These are phyloP conservation scores for Heterotilapia buettikoferi DNA, from an alignment of 2,113 vertebrate species.

Conservation along the genomic window DNA sequence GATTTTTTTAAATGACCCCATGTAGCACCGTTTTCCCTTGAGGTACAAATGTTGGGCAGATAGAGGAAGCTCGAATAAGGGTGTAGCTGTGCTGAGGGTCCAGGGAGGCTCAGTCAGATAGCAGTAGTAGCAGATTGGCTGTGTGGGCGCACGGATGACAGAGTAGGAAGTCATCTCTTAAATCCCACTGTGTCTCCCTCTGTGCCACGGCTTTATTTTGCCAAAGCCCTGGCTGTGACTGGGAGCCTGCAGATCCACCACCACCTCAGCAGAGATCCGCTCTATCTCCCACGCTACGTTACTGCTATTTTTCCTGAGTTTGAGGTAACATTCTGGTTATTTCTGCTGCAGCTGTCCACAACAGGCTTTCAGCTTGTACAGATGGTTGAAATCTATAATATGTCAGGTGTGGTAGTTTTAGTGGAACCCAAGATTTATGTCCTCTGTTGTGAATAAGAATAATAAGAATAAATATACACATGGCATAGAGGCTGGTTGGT, in stretches of 20 bases:
- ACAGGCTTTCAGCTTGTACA: background rate
- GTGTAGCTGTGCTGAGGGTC: background rate
- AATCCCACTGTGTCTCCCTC: slow-evolving; percentile 37
- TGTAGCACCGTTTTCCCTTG: background rate
- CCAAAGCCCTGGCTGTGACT: slow-evolving; percentile 32
- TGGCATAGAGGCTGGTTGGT: background rate
- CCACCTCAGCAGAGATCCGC: background rate
- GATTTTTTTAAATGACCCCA: background rate
- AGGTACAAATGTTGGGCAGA: background rate
- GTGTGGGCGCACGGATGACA: slow-evolving; percentile 58
- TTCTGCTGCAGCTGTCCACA: background rate
- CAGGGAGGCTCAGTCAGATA: background rate
- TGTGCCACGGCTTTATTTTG: slow-evolving; percentile 31
- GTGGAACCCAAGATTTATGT: background rate
- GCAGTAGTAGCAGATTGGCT: slow-evolving; percentile 61
- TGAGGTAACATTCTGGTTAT: background rate
- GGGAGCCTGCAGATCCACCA: slow-evolving; percentile 9
- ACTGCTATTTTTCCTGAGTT: background rate
- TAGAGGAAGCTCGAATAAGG: background rate
- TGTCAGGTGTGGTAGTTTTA: background rate
- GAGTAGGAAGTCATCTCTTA: slow-evolving; percentile 49
- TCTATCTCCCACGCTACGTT: background rate
- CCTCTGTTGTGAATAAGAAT: background rate
- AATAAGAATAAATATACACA: background rate
- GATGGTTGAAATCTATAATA: background rate